These are phyloP conservation scores for Actinostola sp. DNA, from an alignment of 92 coral and sea anemone species.

Conservation along the genomic window DNA sequence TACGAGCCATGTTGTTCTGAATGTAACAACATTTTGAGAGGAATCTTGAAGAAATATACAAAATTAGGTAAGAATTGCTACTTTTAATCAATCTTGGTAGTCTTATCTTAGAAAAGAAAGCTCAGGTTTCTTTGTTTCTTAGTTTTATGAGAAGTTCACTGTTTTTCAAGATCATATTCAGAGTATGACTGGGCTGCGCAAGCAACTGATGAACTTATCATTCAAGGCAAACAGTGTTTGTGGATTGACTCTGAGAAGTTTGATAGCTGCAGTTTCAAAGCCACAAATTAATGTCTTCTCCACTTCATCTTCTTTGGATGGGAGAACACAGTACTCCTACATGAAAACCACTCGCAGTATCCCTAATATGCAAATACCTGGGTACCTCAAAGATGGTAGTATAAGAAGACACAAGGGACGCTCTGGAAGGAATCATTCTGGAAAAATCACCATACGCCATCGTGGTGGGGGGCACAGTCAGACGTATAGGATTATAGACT, in stretches of 20 bases:
- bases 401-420: slow-evolving; percentile 79
- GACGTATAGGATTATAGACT: slow-evolving; percentile 89
- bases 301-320: slow-evolving; percentile 59
- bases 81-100: no score
- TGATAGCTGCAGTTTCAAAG: slow-evolving; percentile 37
- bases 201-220: slow-evolving; percentile 18
- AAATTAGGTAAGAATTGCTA: neutral
- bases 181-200: slow-evolving; percentile 33
- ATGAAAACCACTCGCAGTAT: slow-evolving; percentile 83
- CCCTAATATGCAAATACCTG: slow-evolving; percentile 85
- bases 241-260: neutral
- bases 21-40: neutral
- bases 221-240: neutral
- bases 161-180: neutral
- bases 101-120: neutral
- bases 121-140: neutral
- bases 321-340: slow-evolving; percentile 88
- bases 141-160: neutral
- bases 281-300: slow-evolving; percentile 51
- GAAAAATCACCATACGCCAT: slow-evolving; percentile 81
- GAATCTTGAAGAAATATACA: neutral
- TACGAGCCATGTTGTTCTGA: slow-evolving; percentile 5
- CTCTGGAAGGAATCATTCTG: slow-evolving; percentile 89
- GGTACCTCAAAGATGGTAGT: slow-evolving; percentile 86
- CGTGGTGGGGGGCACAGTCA: slow-evolving; percentile 98